Percentiles rank a stretch among this genome's conserved stretches.
Conservation (phyloP, 2,797 vertebrate species). For the Pseudocheirus occidentalis region DNA sequence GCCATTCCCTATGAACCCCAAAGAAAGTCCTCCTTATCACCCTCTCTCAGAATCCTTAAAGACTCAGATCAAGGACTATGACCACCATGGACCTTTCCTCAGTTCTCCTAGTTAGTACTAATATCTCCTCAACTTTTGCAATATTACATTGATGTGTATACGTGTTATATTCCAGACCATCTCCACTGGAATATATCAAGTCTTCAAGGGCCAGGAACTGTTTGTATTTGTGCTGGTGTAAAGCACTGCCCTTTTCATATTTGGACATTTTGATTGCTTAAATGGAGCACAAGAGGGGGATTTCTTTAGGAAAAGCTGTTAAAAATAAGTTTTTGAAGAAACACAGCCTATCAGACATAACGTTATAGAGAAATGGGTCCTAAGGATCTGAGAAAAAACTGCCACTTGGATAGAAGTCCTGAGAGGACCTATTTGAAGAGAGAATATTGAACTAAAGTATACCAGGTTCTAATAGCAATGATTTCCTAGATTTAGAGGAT, state of each 20-base stretch:
- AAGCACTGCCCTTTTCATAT: not conserved
- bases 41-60: not conserved
- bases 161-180: not conserved
- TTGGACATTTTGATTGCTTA: not conserved
- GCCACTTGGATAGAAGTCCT: not conserved
- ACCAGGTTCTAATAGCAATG: not conserved
- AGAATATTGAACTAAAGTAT: not conserved
- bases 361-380: not conserved
- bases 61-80: not conserved
- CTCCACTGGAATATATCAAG: not conserved
- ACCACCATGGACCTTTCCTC: not conserved
- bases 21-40: not conserved
- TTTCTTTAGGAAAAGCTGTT: not conserved
- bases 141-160: not conserved
- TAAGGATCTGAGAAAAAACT: not conserved
- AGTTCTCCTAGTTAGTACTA: not conserved
- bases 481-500: not conserved
- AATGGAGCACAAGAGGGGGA: not conserved
- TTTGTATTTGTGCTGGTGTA: not conserved
- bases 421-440: not conserved
- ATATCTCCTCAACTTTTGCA: not conserved
- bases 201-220: not conserved
- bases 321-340: not conserved
- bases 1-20: not conserved
- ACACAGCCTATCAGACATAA: not conserved